These are phyloP conservation scores for Eupithecia tripunctaria DNA, from an alignment of 2,888 invertebrate species.

Conservation along the genomic window DNA sequence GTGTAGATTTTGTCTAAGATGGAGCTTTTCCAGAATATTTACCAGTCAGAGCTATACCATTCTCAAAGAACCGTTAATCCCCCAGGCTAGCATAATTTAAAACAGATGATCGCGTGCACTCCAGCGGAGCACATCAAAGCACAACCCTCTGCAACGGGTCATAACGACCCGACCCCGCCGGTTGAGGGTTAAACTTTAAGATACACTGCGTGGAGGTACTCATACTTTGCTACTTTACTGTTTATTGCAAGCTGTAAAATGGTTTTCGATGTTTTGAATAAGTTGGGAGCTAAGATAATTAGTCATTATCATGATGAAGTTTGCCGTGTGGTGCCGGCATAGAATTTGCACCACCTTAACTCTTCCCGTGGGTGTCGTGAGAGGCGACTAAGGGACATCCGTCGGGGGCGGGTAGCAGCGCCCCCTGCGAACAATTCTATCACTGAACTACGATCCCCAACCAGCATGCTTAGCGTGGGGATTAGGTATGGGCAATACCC, in stretches of 20 bases:
- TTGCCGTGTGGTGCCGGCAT: too few relatives aligned
- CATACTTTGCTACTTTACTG: slow-evolving; percentile 17
- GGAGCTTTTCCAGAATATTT: neutral
- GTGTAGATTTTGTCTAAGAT: neutral
- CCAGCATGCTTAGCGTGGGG: too few relatives aligned
- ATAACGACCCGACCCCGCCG: slow-evolving; percentile 28
- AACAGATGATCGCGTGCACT: slow-evolving; percentile 33
- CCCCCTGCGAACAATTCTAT: too few relatives aligned
- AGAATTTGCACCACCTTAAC: too few relatives aligned
- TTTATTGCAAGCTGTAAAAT: slow-evolving; percentile 15
- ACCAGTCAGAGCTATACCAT: neutral
- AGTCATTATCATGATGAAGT: neutral
- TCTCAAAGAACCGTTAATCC: slow-evolving; percentile 12
- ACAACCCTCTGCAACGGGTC: slow-evolving; percentile 33
- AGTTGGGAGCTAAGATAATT: neutral
- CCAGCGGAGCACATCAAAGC: slow-evolving; percentile 31
- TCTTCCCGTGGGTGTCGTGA: too few relatives aligned
- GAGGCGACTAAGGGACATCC: too few relatives aligned
- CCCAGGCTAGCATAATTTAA: slow-evolving; percentile 31
- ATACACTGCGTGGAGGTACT: slow-evolving; percentile 26
- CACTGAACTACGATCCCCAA: too few relatives aligned
- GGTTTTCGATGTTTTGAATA: slow-evolving; percentile 19
- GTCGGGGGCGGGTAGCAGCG: too few relatives aligned
- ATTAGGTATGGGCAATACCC: too few relatives aligned
- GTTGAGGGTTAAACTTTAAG: slow-evolving; percentile 25